These are phyloP conservation scores for human (Homo sapiens) DNA, from an alignment of 2,113 vertebrate species.

Conservation along the genomic window GRCh38 chr5:79343501-79344000, in stretches of 20 bases:
- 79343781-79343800: slow-evolving; percentile 57
- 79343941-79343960: background rate
- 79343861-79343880: slow-evolving; percentile 29
- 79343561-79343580: background rate
- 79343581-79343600: background rate
- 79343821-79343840: background rate
- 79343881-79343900: background rate
- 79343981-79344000: background rate
- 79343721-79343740: background rate
- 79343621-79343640: background rate
- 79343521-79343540: background rate
- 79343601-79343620: background rate
- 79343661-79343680: background rate
- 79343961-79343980: background rate
- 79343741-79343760: background rate
- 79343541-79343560: background rate
- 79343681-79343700: background rate
- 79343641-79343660: background rate
- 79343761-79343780: background rate
- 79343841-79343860: slow-evolving; percentile 8
- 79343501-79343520: background rate
- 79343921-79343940: background rate
- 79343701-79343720: background rate
- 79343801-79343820: background rate
- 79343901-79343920: background rate